These are phyloP conservation scores for Oxyteleia sp. DNA, from an alignment of 2,888 invertebrate genomes.

Conservation along the genomic window DNA sequence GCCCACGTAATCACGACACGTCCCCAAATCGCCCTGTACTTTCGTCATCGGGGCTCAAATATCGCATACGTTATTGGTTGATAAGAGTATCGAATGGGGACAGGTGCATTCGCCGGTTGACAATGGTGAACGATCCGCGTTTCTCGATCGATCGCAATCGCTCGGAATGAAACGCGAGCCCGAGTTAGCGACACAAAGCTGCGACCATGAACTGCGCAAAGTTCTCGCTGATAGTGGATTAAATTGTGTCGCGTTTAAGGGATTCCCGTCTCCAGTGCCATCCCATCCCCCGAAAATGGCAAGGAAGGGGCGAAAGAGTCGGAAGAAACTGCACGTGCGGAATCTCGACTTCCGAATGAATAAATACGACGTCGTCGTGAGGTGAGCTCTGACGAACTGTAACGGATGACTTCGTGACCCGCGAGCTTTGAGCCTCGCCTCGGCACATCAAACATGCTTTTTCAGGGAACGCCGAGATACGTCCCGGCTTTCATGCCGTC, in stretches of 20 bases:
- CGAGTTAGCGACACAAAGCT: slow-evolving; percentile 14
- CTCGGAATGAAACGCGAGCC: slow-evolving; percentile 16
- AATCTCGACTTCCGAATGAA: slow-evolving; percentile 72
- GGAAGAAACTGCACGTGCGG: slow-evolving; percentile 61
- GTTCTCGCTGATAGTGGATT: slow-evolving; percentile 43
- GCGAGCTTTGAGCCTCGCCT: slow-evolving; percentile 39
- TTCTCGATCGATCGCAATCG: slow-evolving; percentile 13
- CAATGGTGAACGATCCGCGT: slow-evolving; percentile 27
- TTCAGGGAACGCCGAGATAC: slow-evolving; percentile 8
- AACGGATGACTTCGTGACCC: slow-evolving; percentile 77
- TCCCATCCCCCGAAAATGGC: slow-evolving; percentile 11
- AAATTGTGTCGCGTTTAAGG: slow-evolving; percentile 59
- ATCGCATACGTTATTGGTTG: slow-evolving; percentile 43
- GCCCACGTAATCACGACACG: slow-evolving; percentile 58
- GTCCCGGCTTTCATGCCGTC: not conserved
- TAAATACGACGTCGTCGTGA: slow-evolving; percentile 75
- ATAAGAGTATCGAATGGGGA: slow-evolving; percentile 42
- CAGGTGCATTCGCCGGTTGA: slow-evolving; percentile 16
- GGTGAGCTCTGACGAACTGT: slow-evolving; percentile 76
- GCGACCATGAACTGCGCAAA: slow-evolving; percentile 4
- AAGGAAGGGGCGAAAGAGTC: not conserved
- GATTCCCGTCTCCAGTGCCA: slow-evolving; percentile 42
- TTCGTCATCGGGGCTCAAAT: slow-evolving; percentile 41
- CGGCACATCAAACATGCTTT: slow-evolving; percentile 43
- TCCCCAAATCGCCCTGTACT: slow-evolving; percentile 30